Conservation (phyloP, 2,888 invertebrate species). For the Pammene aurita region DNA sequence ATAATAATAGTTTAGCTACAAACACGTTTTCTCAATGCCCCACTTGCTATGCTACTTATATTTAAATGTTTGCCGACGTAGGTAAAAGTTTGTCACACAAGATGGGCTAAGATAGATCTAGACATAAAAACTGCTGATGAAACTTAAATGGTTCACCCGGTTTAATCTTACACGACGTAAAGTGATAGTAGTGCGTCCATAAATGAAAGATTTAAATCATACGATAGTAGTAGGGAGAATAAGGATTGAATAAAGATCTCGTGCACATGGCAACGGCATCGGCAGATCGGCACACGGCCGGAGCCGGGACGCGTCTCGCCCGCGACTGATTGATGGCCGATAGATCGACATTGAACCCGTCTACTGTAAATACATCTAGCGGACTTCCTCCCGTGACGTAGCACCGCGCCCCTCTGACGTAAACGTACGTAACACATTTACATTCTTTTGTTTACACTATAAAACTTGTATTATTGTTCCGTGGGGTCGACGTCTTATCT, state of each 20-base stretch:
- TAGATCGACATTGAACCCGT: slow-evolving; percentile 82
- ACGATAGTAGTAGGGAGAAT: not conserved
- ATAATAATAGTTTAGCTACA: no score
- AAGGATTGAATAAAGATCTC: slow-evolving; percentile 29
- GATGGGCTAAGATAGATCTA: no score
- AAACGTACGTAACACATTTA: slow-evolving; percentile 71
- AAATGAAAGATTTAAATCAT: not conserved
- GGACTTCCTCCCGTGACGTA: slow-evolving; percentile 80
- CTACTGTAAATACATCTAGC: slow-evolving; percentile 74
- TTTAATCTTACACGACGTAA: no score
- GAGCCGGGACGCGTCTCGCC: slow-evolving; percentile 46
- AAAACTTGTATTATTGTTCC: slow-evolving; percentile 76
- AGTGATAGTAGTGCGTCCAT: no score
- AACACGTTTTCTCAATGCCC: not conserved
- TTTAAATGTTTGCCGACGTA: not conserved
- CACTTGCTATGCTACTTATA: not conserved
- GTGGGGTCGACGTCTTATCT: slow-evolving; percentile 77
- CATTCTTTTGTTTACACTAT: slow-evolving; percentile 80
- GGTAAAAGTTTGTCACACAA: no score
- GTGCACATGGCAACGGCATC: slow-evolving; percentile 37
- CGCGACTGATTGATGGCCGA: slow-evolving; percentile 78
- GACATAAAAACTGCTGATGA: no score
- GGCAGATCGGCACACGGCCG: slow-evolving; percentile 27
- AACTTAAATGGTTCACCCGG: no score
- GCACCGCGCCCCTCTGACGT: slow-evolving; percentile 69